Evolutionary conservation across 1,140 invertebrate species (phyloP).

Genomic region (Metaphire vulgaris): DNA sequence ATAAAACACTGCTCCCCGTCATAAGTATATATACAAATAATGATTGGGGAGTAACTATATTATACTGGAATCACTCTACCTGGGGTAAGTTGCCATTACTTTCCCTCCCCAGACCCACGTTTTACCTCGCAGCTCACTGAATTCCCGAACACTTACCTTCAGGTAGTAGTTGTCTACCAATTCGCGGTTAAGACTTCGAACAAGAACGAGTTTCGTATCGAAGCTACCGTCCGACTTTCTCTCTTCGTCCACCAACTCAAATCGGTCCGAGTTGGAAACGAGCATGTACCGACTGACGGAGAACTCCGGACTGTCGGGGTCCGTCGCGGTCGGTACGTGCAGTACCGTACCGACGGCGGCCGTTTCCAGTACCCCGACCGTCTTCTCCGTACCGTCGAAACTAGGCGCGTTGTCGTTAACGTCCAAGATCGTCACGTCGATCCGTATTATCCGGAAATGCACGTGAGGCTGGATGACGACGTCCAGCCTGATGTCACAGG

Average conservation of each 20-base stretch:
- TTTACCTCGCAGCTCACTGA: too few relatives aligned
- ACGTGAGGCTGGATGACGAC: conserved; percentile 4
- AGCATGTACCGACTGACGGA: conserved; percentile 14
- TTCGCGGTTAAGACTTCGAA: conserved; percentile 72
- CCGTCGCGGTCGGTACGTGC: conserved; percentile 7
- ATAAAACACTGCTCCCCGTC: too few relatives aligned
- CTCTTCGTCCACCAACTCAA: conserved; percentile 4
- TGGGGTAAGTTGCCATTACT: too few relatives aligned
- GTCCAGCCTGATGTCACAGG: conserved; percentile 16
- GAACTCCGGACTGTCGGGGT: conserved; percentile 16
- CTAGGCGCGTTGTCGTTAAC: conserved; percentile 25
- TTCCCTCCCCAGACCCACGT: too few relatives aligned
- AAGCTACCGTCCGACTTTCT: neutral
- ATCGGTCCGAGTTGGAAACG: conserved; percentile 1
- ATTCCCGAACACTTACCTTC: too few relatives aligned
- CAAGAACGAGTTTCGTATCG: conserved; percentile 35
- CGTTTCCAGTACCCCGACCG: conserved; percentile 1
- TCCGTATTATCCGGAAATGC: neutral
- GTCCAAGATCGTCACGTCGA: conserved; percentile 23
- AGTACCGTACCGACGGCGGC: conserved; percentile 7
- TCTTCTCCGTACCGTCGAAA: conserved; percentile 12
- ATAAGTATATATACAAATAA: too few relatives aligned
- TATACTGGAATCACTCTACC: too few relatives aligned
- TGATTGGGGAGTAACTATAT: too few relatives aligned
- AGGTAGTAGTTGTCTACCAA: conserved; percentile 68